phyloP scores from a whole-genome alignment of 2,113 vertebrate genomes.

The Lepus americanus region DNA sequence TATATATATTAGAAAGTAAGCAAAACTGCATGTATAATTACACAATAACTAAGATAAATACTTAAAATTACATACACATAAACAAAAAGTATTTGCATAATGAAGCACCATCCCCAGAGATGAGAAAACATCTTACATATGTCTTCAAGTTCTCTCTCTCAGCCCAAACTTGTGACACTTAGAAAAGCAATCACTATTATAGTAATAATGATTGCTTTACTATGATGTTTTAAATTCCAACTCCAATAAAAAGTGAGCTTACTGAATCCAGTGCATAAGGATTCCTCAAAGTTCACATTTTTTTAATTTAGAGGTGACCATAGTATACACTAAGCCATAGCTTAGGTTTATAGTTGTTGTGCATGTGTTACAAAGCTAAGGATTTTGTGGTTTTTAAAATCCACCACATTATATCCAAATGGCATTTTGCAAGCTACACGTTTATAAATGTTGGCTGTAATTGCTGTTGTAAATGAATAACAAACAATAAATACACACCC shows the following conservation, averaged over 20 bases:
- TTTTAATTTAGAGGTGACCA: background rate
- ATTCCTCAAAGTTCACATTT: background rate
- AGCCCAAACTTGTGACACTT: background rate
- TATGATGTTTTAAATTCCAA: background rate
- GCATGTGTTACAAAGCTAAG: conserved; percentile 67
- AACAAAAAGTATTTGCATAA: background rate
- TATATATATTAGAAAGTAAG: background rate
- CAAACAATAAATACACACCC: conserved; percentile 55
- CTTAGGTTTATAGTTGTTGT: conserved; percentile 52
- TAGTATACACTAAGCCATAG: conserved; percentile 38
- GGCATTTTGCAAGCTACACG: conserved; percentile 37
- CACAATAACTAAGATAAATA: background rate
- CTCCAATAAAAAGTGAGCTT: conserved; percentile 56
- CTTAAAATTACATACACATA: background rate
- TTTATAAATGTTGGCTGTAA: conserved; percentile 54
- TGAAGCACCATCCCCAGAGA: background rate
- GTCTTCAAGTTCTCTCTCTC: background rate
- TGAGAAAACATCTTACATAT: background rate
- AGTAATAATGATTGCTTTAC: background rate
- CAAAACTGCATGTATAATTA: background rate
- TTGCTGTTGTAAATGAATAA: conserved; percentile 67
- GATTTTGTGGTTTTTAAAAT: conserved; percentile 66
- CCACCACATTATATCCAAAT: conserved; percentile 62
- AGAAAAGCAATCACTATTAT: conserved; percentile 17
- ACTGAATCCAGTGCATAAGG: background rate